Evolutionary conservation across 2,888 invertebrate species (phyloP), one percentile per base, ranked within the genome.

Genomic region (Cerastis rubricosa): DNA sequence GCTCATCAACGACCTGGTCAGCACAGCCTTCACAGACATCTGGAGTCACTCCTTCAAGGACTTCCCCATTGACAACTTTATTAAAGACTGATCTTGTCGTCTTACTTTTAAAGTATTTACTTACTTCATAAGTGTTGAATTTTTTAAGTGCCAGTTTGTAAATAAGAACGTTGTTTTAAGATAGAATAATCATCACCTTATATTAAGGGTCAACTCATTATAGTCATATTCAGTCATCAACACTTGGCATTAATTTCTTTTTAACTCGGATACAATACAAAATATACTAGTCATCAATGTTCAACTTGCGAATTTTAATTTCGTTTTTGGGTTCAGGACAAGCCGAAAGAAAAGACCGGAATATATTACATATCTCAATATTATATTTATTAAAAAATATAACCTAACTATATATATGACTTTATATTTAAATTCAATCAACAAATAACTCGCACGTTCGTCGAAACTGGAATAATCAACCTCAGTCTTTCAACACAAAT

Each of bases 1-100:
- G 0, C 94, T 98, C 70, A 98, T 98, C 89, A 98, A 98, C 93
- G 98, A 98, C 92, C 96, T 98, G 79, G 98, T 98, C 81, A 98
- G 98, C 91, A 98, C 97, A 0, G 98, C 98, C 11, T 98, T 98
- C 93, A 98, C 98, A 0, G 98, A 98, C 81, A 98, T 98, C 85
- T 98, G 98, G 94, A 98, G 98, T 89, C 97, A 97, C 76, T 97
- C 98, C 71, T 98, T 98, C 91, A 97, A 97, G 83, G 94, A 98
- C 92, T 98, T 98, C 92, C 98, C 98, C 0, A 94, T 98, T 65
- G 97, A 98, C 1, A 95, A 97, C 81, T 97, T 98, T 84, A 97
- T 98, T 76, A 96, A 92, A 76, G 91, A 94, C 74, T 94, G 86
- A 91, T 14, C 3, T 1, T 22, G 57, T 68, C 14, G 9, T 65